Base-by-base conservation (phyloP, 1,140 invertebrate species). In the Leptinotarsa defecta region DNA sequence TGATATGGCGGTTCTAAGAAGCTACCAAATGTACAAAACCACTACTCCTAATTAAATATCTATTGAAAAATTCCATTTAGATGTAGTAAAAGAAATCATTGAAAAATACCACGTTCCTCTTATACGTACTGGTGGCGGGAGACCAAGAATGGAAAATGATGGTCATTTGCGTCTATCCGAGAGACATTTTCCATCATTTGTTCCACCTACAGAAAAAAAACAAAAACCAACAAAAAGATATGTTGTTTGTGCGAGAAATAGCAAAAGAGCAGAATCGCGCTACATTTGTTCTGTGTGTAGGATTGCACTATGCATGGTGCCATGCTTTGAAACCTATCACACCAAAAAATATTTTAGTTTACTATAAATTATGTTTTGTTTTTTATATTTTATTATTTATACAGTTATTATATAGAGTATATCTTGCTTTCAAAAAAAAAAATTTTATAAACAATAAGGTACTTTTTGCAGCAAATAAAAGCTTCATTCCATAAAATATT, bases 51-150 rank as follows among this genome's bases (percentile, higher is more conserved):
- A 64, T 13, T 64, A 64, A 27, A 5, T 13, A 64, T 24, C 63
- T 64, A 64, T 64, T 64, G 63, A 64, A 24, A 19, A 64, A 64
- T 64, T n/a, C n/a, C n/a, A n/a, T n/a, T n/a, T n/a, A n/a, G n/a
- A n/a, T n/a, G n/a, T n/a, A n/a, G n/a, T n/a, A n/a, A n/a, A n/a
- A n/a, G n/a, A n/a, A n/a, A 64, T 64, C 5, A 64, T 64, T 19
- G 22, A 64, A 19, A 64, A 64, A 64, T 13, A 64, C 5, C 63
- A 64, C 63, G 22, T 24, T 64, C 63, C 63, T 64, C 63, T 64
- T 64, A 20, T 8, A 64, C 63, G 63, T 64, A 64, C 63, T 20
- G 63, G 19, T 24, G 22, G 63, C 22, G 4, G 63, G 19, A 4
- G 63, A 64, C 63, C 63, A 64, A 13, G 3, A 64, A 24, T 24